Conservation (phyloP, 64 coral and sea anemone genomes). For the Porites lutea region DNA sequence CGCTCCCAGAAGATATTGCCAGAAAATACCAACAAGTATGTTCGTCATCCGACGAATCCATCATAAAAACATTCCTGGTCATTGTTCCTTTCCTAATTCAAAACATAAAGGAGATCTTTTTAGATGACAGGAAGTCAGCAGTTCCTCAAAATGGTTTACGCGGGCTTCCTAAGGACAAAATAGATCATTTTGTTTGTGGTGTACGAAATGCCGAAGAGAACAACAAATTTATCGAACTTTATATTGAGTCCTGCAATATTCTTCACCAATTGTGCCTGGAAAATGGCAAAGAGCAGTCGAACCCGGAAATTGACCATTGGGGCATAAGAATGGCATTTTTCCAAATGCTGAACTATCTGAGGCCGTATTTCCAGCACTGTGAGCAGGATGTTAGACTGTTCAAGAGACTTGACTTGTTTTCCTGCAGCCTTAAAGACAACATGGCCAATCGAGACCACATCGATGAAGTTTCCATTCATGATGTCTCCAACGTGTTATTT, state of each 20-base stretch:
- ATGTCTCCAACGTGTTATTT: not conserved
- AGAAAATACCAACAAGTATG: not conserved
- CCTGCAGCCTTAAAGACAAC: not conserved
- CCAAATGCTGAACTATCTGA: not conserved
- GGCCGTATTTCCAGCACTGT: too few species aligned
- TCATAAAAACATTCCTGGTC: not conserved
- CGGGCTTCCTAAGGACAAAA: not conserved
- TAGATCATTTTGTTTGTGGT: not conserved
- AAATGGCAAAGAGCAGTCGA: not conserved
- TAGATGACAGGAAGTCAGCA: not conserved
- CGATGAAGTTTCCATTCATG: too few species aligned
- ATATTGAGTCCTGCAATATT: not conserved
- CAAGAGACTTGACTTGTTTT: too few species aligned
- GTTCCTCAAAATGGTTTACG: not conserved
- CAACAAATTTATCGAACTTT: not conserved
- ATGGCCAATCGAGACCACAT: not conserved
- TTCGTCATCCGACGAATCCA: not conserved
- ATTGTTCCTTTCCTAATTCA: constrained; percentile 11
- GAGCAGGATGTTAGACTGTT: too few species aligned
- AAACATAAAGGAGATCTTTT: not conserved
- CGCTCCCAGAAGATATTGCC: not conserved
- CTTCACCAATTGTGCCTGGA: not conserved
- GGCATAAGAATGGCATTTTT: not conserved
- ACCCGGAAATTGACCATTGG: not conserved
- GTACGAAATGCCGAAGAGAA: not conserved